A percentile compares a stretch with the other conserved stretches of the same genome.
These are phyloP conservation scores for Lepus americanus DNA, from an alignment of 2,113 vertebrate genomes.

Conservation along the genomic window DNA sequence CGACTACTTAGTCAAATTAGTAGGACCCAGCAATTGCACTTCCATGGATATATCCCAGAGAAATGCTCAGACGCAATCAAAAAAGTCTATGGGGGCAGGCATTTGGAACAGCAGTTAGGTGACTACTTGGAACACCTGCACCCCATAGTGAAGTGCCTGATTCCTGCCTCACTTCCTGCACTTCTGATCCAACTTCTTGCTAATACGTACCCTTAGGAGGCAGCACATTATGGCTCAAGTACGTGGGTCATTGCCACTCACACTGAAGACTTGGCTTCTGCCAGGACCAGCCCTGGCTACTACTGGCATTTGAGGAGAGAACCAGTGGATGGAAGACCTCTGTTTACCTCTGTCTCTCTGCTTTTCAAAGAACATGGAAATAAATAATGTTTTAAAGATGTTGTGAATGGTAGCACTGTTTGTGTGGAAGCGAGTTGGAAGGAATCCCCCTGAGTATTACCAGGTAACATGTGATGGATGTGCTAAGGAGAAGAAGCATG, in stretches of 20 bases:
- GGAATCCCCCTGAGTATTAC: background rate
- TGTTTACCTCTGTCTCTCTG: no score
- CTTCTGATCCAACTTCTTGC: no score
- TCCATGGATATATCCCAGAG: background rate
- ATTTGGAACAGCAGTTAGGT: no score
- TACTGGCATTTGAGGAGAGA: no score
- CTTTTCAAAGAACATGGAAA: no score
- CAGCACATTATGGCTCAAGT: no score
- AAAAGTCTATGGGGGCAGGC: background rate
- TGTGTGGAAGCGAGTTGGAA: background rate
- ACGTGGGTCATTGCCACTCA: no score
- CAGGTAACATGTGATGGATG: no score
- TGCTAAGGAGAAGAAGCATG: background rate
- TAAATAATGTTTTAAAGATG: background rate
- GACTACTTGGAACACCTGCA: background rate
- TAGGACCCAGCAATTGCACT: slow-evolving; percentile 1
- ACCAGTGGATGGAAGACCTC: no score
- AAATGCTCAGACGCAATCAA: background rate
- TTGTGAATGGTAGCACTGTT: background rate
- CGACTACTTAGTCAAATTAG: slow-evolving; percentile 12
- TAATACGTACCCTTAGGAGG: no score
- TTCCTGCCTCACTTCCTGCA: background rate
- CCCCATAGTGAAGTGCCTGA: background rate
- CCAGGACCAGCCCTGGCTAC: no score
- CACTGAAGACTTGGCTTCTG: no score